Evolutionary conservation across 30 jellyfish, hydroid and myxozoan genomes (phyloP).

Genomic region (Morbakka virulenta): DNA sequence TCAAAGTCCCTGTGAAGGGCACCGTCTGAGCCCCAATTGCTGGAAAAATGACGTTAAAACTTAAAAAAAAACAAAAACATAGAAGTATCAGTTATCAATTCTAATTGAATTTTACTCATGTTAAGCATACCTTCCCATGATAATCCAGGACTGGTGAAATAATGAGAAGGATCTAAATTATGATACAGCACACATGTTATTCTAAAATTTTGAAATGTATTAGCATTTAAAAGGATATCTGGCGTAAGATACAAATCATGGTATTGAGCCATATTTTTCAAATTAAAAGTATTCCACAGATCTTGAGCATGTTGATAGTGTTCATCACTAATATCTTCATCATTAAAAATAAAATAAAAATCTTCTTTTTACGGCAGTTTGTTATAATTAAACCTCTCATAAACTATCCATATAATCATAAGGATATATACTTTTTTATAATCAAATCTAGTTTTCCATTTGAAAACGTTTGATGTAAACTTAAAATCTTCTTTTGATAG

Average conservation of each 20-base stretch:
- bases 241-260: slow-evolving; percentile 26
- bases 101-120: slow-evolving; percentile 23
- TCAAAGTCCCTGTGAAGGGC: too few relatives aligned
- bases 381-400: slow-evolving; percentile 9
- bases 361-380: slow-evolving; percentile 30
- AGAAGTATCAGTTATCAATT: slow-evolving; percentile 12
- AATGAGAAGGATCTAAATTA: slow-evolving; percentile 36
- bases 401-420: slow-evolving; percentile 46
- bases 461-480: background rate
- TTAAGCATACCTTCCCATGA: slow-evolving; percentile 43
- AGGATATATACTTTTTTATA: too few relatives aligned
- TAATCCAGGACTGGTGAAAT: slow-evolving; percentile 53
- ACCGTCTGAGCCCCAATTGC: too few relatives aligned
- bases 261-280: slow-evolving; percentile 34
- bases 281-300: slow-evolving; percentile 16
- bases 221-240: slow-evolving; percentile 36
- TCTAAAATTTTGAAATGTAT: slow-evolving; percentile 28
- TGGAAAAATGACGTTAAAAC: too few relatives aligned
- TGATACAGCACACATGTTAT: slow-evolving; percentile 7
- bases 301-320: slow-evolving; percentile 37
- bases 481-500: slow-evolving; percentile 24
- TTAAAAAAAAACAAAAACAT: too few relatives aligned
- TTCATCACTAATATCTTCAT: slow-evolving; percentile 11
- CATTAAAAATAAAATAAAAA: background rate
- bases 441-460: slow-evolving; percentile 12